A percentile compares a stretch with the other conserved stretches of the same genome.
phyloP scores from a whole-genome alignment of 2,113 vertebrate genomes.

The Colaptes auratus region DNA sequence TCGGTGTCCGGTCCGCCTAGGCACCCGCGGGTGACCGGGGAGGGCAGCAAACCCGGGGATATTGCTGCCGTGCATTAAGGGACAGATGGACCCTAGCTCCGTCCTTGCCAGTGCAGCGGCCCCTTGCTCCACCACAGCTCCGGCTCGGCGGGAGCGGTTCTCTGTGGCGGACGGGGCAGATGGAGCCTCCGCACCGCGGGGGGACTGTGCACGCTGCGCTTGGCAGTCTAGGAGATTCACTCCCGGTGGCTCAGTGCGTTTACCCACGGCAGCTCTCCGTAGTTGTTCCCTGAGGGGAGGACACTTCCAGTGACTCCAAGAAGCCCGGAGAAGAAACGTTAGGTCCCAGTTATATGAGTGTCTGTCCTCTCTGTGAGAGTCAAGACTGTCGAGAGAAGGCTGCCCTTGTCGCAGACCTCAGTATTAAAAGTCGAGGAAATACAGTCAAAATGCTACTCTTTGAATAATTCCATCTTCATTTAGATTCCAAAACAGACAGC shows the following conservation, averaged over 20 bases:
- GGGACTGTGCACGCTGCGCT: not conserved
- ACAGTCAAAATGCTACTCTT: accelerated
- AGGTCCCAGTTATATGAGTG: not conserved
- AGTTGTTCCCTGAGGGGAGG: too few species aligned
- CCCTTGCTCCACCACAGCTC: not conserved
- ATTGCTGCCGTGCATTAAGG: not conserved
- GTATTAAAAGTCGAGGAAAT: not conserved
- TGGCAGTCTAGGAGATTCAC: not conserved
- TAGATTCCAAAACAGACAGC: not conserved
- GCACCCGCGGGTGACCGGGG: not conserved
- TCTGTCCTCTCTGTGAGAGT: not conserved
- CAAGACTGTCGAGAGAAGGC: not conserved
- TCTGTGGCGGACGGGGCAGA: not conserved
- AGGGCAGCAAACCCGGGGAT: not conserved
- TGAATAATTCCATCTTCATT: not conserved
- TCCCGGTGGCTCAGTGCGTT: not conserved
- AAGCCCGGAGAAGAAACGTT: not conserved
- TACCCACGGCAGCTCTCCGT: not conserved
- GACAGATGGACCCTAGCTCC: not conserved
- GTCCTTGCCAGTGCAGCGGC: too few species aligned
- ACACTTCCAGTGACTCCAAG: not conserved
- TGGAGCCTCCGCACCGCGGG: not conserved
- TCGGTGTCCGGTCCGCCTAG: not conserved
- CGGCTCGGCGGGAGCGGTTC: not conserved
- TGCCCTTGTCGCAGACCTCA: not conserved